These are phyloP conservation scores for Chromis chromis DNA, from an alignment of 2,797 vertebrate species.

Conservation along the genomic window DNA sequence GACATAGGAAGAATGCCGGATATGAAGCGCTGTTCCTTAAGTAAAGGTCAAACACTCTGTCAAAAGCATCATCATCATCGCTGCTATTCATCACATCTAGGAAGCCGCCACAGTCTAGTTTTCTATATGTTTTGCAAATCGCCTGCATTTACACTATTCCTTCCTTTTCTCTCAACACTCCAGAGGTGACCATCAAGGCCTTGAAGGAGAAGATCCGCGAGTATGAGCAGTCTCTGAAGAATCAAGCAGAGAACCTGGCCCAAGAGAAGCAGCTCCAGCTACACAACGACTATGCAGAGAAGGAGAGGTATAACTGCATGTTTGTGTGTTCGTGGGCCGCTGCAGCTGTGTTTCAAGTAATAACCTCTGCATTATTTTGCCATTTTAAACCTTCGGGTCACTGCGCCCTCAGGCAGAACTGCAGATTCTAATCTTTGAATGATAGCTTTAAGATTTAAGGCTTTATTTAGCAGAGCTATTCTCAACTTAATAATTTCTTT, in stretches of 20 bases:
- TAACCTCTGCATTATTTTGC: conserved; percentile 52
- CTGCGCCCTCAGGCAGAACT: conserved; percentile 38
- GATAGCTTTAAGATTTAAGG: conserved; percentile 40
- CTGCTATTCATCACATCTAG: conserved; percentile 47
- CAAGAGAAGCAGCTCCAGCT: conserved; percentile 97
- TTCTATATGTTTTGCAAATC: conserved; percentile 21
- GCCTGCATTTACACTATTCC: conserved; percentile 2
- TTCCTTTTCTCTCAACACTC: conserved; percentile 1
- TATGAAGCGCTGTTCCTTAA: conserved; percentile 55
- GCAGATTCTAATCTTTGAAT: conserved; percentile 51
- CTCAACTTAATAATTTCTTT: conserved; percentile 40
- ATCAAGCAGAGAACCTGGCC: conserved; percentile 94
- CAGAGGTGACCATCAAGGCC: conserved; percentile 99
- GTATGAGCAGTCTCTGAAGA: conserved; percentile 97
- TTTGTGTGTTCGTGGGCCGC: not conserved
- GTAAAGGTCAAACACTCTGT: conserved; percentile 54
- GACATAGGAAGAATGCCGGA: conserved; percentile 62
- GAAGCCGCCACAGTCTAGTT: conserved; percentile 10
- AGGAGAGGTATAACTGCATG: conserved; percentile 88
- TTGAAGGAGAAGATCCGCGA: conserved; percentile 99
- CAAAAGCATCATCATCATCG: conserved; percentile 45
- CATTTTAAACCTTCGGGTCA: conserved; percentile 48
- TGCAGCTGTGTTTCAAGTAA: conserved; percentile 31
- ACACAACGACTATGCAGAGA: conserved; percentile 98
- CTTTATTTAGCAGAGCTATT: conserved; percentile 53